A percentile compares a stretch with the other conserved stretches of the same genome.
These are phyloP conservation scores for Phaetusa simplex DNA, from an alignment of 2,113 vertebrate species.

Conservation along the genomic window DNA sequence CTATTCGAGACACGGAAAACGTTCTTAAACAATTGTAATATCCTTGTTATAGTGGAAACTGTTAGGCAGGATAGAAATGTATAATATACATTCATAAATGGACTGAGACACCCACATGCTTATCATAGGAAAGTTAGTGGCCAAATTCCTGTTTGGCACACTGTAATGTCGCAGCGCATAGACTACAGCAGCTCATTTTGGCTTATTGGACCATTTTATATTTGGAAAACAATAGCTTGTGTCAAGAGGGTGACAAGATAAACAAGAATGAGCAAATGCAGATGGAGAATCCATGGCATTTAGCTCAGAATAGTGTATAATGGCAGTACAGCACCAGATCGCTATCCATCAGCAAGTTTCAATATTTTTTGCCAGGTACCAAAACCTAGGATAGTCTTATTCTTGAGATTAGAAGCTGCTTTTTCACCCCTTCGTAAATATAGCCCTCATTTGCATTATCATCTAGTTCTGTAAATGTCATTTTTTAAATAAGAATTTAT, in stretches of 20 bases:
- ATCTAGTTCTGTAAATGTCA: slow-evolving; percentile 82
- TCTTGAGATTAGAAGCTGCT: slow-evolving; percentile 69
- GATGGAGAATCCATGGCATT: background rate
- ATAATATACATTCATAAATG: background rate
- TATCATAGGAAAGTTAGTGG: background rate
- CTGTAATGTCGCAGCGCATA: rapidly evolving
- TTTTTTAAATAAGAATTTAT: slow-evolving; percentile 81
- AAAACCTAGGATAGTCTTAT: slow-evolving; percentile 29
- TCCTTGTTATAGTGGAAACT: background rate
- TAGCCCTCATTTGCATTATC: slow-evolving; percentile 81
- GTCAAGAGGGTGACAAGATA: background rate
- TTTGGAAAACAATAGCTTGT: background rate
- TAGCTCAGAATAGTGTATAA: background rate
- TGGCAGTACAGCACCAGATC: background rate
- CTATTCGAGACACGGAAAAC: background rate
- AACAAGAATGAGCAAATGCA: background rate
- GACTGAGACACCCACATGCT: background rate
- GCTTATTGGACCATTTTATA: background rate
- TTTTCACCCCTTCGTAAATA: slow-evolving; percentile 76
- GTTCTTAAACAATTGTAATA: background rate
- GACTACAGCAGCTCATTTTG: background rate
- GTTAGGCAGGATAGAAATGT: background rate
- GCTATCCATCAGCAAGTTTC: background rate
- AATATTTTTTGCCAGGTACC: background rate
- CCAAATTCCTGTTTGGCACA: background rate